phyloP scores from a whole-genome alignment of 2,113 vertebrate genomes.

The Oncorhynchus tshawytscha region DNA sequence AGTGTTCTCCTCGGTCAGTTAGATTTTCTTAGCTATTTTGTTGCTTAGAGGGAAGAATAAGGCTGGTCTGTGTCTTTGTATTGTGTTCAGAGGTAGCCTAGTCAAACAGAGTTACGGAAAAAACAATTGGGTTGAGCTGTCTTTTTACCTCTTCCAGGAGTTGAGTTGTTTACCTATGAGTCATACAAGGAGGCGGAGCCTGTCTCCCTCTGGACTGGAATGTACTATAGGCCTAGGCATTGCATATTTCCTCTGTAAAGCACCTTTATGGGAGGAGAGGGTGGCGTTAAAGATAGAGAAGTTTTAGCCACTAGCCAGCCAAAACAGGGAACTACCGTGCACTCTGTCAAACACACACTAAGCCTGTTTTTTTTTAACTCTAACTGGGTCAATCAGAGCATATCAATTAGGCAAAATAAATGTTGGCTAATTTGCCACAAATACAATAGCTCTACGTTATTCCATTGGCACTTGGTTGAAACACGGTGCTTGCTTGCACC shows the following conservation, averaged over 20 bases:
- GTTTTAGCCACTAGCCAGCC: background rate
- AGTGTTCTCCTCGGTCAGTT: background rate
- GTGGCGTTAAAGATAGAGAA: background rate
- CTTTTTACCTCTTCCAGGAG: slow-evolving; percentile 3
- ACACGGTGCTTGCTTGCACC: no score
- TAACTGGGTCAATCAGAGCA: background rate
- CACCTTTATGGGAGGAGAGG: slow-evolving; percentile 29
- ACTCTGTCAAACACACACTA: slow-evolving; percentile 1
- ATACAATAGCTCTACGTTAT: background rate
- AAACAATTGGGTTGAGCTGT: slow-evolving; percentile 35
- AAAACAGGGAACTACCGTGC: background rate
- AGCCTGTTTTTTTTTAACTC: background rate
- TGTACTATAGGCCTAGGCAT: background rate
- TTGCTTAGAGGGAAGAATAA: background rate
- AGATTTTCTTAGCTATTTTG: background rate
- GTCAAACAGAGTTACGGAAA: slow-evolving; percentile 48
- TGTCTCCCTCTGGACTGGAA: slow-evolving; percentile 9
- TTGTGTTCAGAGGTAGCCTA: slow-evolving; percentile 37
- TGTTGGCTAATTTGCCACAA: background rate
- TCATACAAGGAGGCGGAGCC: slow-evolving; percentile 36
- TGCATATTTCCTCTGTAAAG: slow-evolving; percentile 40
- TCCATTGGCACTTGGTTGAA: background rate
- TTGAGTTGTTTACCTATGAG: slow-evolving; percentile 56
- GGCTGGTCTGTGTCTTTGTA: slow-evolving; percentile 35
- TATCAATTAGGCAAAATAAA: background rate